A percentile compares a stretch with the other conserved stretches of the same genome.
These are phyloP conservation scores for Chloroclysta siterata DNA, from an alignment of 2,888 invertebrate species.

Conservation along the genomic window DNA sequence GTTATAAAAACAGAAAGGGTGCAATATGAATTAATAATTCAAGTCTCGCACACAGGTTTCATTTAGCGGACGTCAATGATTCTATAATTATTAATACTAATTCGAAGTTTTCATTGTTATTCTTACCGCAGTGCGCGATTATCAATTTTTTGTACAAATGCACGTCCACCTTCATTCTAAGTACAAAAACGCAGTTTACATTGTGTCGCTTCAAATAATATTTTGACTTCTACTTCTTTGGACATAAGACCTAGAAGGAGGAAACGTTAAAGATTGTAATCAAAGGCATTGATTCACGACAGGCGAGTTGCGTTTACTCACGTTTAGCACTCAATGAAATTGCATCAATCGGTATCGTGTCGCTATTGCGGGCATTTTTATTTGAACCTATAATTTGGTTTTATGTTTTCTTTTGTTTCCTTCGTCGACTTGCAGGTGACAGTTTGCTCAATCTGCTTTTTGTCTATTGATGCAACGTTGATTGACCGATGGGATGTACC, in stretches of 20 bases:
- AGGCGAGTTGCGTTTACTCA: constrained; percentile 73
- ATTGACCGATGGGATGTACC: constrained; percentile 24
- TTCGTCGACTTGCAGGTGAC: constrained; percentile 64
- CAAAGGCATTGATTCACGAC: constrained; percentile 63
- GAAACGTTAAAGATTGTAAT: constrained; percentile 49
- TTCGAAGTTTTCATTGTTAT: constrained; percentile 80
- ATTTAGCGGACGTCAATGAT: constrained; percentile 74
- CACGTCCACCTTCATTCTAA: constrained; percentile 69
- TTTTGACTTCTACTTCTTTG: constrained; percentile 54
- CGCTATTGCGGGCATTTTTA: constrained; percentile 78
- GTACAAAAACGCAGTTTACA: constrained; percentile 51
- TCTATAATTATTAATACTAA: constrained; percentile 79
- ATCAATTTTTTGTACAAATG: constrained; percentile 68
- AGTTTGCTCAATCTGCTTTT: constrained; percentile 51
- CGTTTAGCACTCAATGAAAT: constrained; percentile 82
- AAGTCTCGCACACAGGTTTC: constrained; percentile 65
- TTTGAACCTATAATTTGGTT: constrained; percentile 71
- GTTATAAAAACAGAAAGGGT: constrained; percentile 39
- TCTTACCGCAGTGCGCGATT: constrained; percentile 67
- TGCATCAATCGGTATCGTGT: constrained; percentile 78
- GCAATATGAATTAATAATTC: constrained; percentile 67
- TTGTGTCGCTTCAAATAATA: constrained; percentile 44
- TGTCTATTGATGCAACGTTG: constrained; percentile 35
- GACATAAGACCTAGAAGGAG: constrained; percentile 53
- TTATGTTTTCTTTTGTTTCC: constrained; percentile 62